Conservation (phyloP, 2,888 invertebrate species). For the Cryptocheilus praepositus region DNA sequence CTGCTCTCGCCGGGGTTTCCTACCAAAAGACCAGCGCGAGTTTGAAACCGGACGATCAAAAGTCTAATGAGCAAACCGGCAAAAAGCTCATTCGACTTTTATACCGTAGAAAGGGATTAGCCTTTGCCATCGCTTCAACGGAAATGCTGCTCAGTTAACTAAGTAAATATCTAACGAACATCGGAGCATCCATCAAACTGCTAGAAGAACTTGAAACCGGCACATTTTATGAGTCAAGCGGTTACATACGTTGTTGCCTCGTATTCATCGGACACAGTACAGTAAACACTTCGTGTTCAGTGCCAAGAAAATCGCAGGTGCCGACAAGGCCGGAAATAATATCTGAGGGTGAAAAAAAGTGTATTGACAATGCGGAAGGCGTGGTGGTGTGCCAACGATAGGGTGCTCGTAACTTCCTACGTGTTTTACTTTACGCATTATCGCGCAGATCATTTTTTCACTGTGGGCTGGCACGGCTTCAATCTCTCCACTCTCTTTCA, state of each 20-base stretch:
- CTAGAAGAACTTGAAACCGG: no score
- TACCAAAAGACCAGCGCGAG: no score
- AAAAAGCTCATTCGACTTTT: conserved; percentile 43
- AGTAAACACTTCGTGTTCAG: not conserved
- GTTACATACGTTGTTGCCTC: no score
- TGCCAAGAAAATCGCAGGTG: conserved; percentile 6
- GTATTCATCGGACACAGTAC: no score
- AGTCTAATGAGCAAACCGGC: conserved; percentile 29
- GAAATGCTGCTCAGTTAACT: not conserved
- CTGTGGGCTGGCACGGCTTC: not conserved
- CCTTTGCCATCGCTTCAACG: not conserved
- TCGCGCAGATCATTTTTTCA: conserved; percentile 28
- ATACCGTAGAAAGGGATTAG: conserved; percentile 22
- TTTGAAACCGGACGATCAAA: conserved; percentile 18
- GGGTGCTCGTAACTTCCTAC: conserved; percentile 49
- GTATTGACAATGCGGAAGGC: conserved; percentile 49
- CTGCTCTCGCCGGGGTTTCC: no score
- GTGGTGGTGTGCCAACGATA: conserved; percentile 56
- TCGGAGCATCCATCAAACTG: no score
- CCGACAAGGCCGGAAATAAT: not conserved
- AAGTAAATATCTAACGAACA: no score
- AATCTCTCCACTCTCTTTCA: no score
- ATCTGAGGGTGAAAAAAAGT: conserved; percentile 31
- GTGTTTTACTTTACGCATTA: conserved; percentile 47
- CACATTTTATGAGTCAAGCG: no score